Conservation (phyloP, 2,888 invertebrate genomes). For the Sesamia inferens region DNA sequence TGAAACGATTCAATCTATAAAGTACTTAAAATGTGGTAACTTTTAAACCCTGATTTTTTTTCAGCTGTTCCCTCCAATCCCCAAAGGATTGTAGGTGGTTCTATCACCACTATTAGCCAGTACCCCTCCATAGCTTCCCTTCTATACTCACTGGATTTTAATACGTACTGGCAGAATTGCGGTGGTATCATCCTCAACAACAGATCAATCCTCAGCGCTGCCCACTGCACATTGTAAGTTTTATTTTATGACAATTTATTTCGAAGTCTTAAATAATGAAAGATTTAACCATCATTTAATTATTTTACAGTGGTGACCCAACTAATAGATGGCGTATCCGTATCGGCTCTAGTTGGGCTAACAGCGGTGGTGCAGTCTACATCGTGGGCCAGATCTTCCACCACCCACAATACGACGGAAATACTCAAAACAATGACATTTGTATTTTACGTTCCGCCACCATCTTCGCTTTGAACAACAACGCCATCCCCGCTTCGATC, state of each 20-base stretch:
- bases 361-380: slow-evolving; percentile 72
- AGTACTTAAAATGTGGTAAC: background rate
- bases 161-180: slow-evolving; percentile 56
- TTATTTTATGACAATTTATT: background rate
- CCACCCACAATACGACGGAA: slow-evolving; percentile 74
- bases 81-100: slow-evolving; percentile 71
- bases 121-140: slow-evolving; percentile 61
- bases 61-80: slow-evolving; percentile 56
- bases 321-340: slow-evolving; percentile 69
- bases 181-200: slow-evolving; percentile 67
- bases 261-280: background rate
- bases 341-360: slow-evolving; percentile 72
- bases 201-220: slow-evolving; percentile 63
- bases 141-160: slow-evolving; percentile 53
- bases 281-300: background rate
- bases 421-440: slow-evolving; percentile 34
- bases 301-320: background rate
- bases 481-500: slow-evolving; percentile 56
- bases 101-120: slow-evolving; percentile 61
- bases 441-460: slow-evolving; percentile 16
- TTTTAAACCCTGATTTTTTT: slow-evolving; percentile 11
- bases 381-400: slow-evolving; percentile 45
- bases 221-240: slow-evolving; percentile 47
- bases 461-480: slow-evolving; percentile 42
- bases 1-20: background rate